A percentile compares a stretch with the other conserved stretches of the same genome.
These are phyloP conservation scores for Indicator indicator DNA, from an alignment of 2,113 vertebrate species.

Conservation along the genomic window DNA sequence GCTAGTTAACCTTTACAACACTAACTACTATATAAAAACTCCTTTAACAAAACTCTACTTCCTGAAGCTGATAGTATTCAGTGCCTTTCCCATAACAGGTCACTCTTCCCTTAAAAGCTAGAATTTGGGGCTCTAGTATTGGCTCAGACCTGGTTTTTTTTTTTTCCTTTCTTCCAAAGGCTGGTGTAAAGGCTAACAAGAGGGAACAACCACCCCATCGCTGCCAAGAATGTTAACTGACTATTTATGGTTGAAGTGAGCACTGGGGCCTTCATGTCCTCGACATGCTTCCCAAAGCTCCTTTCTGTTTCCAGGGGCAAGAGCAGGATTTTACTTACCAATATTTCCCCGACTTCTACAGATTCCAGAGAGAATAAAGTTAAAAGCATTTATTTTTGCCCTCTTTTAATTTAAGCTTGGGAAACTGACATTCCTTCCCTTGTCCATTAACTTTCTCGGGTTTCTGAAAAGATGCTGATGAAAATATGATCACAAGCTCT, in stretches of 20 bases:
- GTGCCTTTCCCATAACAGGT: rapidly evolving
- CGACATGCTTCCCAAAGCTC: neutral
- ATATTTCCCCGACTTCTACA: neutral
- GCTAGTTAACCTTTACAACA: neutral
- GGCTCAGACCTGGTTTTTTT: no score
- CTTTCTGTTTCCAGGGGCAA: neutral
- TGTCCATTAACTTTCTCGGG: neutral
- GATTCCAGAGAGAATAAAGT: neutral
- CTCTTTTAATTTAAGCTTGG: neutral
- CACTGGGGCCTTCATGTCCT: neutral
- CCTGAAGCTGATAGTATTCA: neutral
- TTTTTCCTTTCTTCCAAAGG: neutral
- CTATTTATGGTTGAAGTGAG: neutral
- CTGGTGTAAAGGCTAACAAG: neutral
- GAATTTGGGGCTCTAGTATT: neutral
- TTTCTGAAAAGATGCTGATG: neutral
- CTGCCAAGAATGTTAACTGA: neutral
- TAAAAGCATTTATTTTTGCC: neutral
- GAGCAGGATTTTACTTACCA: neutral
- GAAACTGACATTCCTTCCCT: neutral
- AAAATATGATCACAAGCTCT: neutral
- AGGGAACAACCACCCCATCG: neutral
- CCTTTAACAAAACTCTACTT: neutral
- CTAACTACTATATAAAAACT: neutral
- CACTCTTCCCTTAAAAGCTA: neutral